Base-by-base conservation (phyloP, 2,113 vertebrate genomes). In the Engraulis encrasicolus region DNA sequence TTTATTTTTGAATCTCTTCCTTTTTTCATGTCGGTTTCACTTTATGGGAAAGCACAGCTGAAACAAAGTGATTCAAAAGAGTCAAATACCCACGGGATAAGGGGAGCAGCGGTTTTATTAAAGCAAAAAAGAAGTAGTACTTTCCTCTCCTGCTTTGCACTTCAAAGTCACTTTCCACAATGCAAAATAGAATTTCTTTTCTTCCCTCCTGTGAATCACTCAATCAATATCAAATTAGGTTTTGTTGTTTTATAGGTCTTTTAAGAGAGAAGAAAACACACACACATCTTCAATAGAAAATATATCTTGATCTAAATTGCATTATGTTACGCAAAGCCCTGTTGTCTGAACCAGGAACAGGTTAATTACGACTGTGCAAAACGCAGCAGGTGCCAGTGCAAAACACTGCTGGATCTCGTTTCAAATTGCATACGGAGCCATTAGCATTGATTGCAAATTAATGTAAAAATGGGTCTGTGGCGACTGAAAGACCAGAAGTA, bases 1-100 rank as follows among this genome's bases (percentile, higher is more conserved):
- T 71, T 23, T 58, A 12, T 9, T 45, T 45, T 45, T 45, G 27
- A 58, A 58, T 2, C 38, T 15, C 54, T 31, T 58, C 14, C 18
- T 19, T 45, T 20, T 45, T 19, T 40, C 86, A 79, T 80, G 40
- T 15, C 27, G 9, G 66, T 71, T 31, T 71, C 31, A 27, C 2
- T 71, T 71, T 71, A 71, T 34, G 31, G 66, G 27, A 74, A 74
- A 74, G 27, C 66, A 34, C 66, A 31, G 31, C 66, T 74, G 66
- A 74, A 74, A 74, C 58, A 66, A 66, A 66, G 15, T 74, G 12
- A 66, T 66, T 66, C 23, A 66, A 66, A 66, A 74, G n/a, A 74
- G 66, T 71, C 27, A 74, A 34, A 74, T 15, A 34, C 66, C 27
- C 66, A 74, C 34, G 27, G 12, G 27, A 74, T 74, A 36, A 74